A percentile compares a stretch with the other conserved stretches of the same genome.
Evolutionary conservation across 2,797 vertebrate genomes (phyloP).

Genomic region (Pantherophis alleghaniensis): DNA sequence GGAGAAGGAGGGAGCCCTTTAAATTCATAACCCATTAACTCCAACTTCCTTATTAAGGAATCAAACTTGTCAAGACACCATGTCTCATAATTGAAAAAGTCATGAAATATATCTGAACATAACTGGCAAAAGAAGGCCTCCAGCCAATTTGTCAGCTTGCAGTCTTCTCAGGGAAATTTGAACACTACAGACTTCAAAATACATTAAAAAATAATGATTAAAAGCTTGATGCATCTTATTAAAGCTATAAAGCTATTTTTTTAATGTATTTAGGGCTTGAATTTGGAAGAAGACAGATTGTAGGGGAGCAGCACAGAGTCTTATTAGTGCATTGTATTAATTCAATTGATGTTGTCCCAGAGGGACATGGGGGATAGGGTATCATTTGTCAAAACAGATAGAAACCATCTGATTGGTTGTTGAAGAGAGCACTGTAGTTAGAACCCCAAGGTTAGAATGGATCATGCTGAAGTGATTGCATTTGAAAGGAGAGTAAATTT

Average conservation of each 20-base stretch:
- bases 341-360: conserved; percentile 43
- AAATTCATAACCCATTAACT: conserved; percentile 59
- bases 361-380: conserved; percentile 15
- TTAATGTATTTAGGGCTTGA: conserved; percentile 30
- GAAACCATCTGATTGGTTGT: background rate
- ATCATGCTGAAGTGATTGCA: background rate
- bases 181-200: conserved; percentile 56
- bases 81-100: conserved; percentile 68
- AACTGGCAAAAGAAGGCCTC: conserved; percentile 69
- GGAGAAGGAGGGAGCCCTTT: conserved; percentile 58
- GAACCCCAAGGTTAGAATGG: conserved; percentile 35
- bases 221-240: conserved; percentile 61
- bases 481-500: background rate
- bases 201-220: background rate
- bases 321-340: conserved; percentile 25
- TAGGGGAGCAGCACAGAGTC: background rate
- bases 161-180: conserved; percentile 61
- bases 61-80: conserved; percentile 64
- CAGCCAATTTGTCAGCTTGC: conserved; percentile 71
- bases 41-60: conserved; percentile 50
- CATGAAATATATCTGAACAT: conserved; percentile 64
- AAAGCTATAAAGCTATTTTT: conserved; percentile 54
- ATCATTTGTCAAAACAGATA: conserved; percentile 36
- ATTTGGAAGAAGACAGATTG: conserved; percentile 28
- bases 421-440: background rate